Evolutionary conservation across 2,113 vertebrate genomes (phyloP).

Genomic region (Herpailurus yagouaroundi): DNA sequence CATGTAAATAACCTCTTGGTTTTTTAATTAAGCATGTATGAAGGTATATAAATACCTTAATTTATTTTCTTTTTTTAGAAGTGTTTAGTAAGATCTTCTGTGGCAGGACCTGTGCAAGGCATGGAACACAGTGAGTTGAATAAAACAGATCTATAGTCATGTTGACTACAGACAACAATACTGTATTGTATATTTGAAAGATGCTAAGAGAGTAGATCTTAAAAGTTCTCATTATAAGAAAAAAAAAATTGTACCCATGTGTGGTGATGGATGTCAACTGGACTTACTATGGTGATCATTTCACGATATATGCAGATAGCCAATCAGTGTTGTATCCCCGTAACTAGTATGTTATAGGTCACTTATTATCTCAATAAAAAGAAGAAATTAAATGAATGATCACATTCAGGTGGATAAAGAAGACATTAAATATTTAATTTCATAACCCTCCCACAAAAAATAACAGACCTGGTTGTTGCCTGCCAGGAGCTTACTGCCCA

Average conservation of each 20-base stretch:
- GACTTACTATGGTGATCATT: not conserved
- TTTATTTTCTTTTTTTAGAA: not conserved
- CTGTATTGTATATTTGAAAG: not conserved
- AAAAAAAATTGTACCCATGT: not conserved
- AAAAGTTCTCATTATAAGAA: not conserved
- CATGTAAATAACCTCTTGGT: not conserved
- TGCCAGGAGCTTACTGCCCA: fast-evolving
- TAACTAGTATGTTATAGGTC: not conserved
- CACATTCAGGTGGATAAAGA: not conserved
- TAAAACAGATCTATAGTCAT: not conserved
- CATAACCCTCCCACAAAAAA: not conserved
- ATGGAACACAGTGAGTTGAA: not conserved
- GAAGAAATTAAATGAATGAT: not conserved
- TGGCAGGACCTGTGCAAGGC: not conserved
- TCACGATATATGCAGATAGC: not conserved
- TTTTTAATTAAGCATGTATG: not conserved
- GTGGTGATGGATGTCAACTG: not conserved
- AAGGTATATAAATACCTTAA: not conserved
- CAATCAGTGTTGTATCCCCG: not conserved
- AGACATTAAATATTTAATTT: not conserved
- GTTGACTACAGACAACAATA: not conserved
- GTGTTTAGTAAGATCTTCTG: not conserved
- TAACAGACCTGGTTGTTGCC: not conserved
- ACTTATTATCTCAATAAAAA: not conserved
- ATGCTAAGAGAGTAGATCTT: not conserved